These are phyloP conservation scores for Ginglymostoma cirratum DNA, from an alignment of 2,113 vertebrate species.

Conservation along the genomic window DNA sequence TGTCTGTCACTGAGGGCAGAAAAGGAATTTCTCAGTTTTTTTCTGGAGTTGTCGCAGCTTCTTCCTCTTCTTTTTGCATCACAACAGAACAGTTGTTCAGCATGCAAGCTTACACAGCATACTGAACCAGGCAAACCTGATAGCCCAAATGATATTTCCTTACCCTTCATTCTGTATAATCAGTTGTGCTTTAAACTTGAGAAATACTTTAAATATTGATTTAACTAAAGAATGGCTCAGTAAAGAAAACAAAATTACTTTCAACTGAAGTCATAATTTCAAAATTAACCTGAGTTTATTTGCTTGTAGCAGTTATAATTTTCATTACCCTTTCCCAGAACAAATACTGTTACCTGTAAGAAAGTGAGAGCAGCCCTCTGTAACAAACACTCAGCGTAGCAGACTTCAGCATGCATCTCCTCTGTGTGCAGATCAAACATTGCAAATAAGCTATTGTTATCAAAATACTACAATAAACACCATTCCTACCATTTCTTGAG, in stretches of 20 bases:
- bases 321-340: not conserved
- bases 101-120: not conserved
- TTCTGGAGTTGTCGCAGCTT: not conserved
- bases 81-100: not conserved
- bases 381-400: constrained; percentile 92
- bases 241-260: not conserved
- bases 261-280: not conserved
- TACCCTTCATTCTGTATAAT: not conserved
- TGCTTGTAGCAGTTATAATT: not conserved
- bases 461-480: constrained; percentile 34
- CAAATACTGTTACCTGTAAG: constrained; percentile 70
- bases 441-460: not conserved
- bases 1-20: not conserved
- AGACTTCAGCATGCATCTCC: constrained; percentile 94
- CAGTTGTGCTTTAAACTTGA: not conserved
- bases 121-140: not conserved
- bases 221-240: not conserved
- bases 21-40: not conserved
- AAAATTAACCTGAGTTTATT: not conserved
- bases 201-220: not conserved
- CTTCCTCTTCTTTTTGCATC: not conserved
- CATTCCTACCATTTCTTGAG: not conserved
- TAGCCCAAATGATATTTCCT: not conserved
- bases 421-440: constrained; percentile 56
- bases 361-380: constrained; percentile 95